These are phyloP conservation scores for Oceanodroma tethys DNA, from an alignment of 2,113 vertebrate genomes.

Conservation along the genomic window DNA sequence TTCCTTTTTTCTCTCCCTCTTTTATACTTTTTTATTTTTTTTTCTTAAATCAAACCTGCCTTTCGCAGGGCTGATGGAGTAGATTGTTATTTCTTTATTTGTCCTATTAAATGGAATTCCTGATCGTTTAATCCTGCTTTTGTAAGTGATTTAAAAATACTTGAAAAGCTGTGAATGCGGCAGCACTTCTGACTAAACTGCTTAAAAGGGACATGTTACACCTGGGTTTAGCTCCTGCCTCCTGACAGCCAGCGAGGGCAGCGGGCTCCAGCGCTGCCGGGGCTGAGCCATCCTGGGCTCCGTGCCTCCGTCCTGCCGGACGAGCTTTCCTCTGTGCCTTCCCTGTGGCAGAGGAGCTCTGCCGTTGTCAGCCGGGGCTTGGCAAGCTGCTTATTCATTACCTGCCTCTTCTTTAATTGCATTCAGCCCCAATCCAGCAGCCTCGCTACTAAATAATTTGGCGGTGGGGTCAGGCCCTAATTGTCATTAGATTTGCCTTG, in stretches of 20 bases:
- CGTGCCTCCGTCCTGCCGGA: not conserved
- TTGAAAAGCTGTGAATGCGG: conserved; percentile 72
- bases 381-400: not conserved
- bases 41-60: conserved; percentile 69
- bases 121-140: conserved; percentile 83
- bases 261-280: rapidly evolving
- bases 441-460: not conserved
- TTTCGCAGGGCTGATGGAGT: conserved; percentile 76
- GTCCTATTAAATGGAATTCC: conserved; percentile 86
- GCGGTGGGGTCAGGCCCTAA: not conserved
- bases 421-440: not conserved
- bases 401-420: not conserved
- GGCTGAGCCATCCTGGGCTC: not conserved
- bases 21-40: conserved; percentile 62
- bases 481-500: not conserved
- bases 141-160: conserved; percentile 85
- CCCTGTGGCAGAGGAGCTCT: not conserved
- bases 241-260: not conserved
- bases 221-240: conserved; percentile 9
- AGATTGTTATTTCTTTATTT: conserved; percentile 88
- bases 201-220: conserved; percentile 25
- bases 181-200: conserved; percentile 63
- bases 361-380: not conserved
- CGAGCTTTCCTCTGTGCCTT: not conserved
- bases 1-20: conserved; percentile 66